Base-by-base conservation (phyloP, 1,140 invertebrate species). In the Ips nitidus region DNA sequence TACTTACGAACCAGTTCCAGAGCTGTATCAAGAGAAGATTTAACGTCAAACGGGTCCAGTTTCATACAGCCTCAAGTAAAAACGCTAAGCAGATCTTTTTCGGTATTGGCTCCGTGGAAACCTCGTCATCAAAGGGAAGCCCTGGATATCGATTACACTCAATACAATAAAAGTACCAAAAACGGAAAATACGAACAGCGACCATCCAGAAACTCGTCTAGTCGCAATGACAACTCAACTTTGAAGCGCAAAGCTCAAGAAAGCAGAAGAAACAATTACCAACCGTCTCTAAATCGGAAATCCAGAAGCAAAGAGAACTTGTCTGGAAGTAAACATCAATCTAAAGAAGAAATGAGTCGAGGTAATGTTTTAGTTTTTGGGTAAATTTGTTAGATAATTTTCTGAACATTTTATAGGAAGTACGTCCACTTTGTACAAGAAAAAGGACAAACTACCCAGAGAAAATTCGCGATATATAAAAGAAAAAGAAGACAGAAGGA, bases 41-140 rank as follows among this genome's bases (percentile, higher is more conserved):
- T 92, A 3, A 84, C 85, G 2, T 86, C 85, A 3, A 85, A 85
- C 78, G 84, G 62, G 36, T 85, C 84, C 2, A 82, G 83, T 72
- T 79, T 82, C 36, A 80, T 81, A 4, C 74, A 75, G 70, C 85
- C 87, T 2, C 90, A 91, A 75, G 88, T 89, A 36, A 85, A 87
- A 66, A 91, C 88, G 22, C 86, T 93, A n/a, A 91, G 91, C 1
- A 86, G 92, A 47, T 93, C 91, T 41, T 91, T 94, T 69, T 93
- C 91, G 2, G 88, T 94, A 52, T 84, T 93, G 69, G 90, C 92
- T 1, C 92, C 92, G 1, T 94, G 92, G 91, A 88, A 88, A 65
- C 92, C 92, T 1, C 85, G 88, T 52, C 86, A 90, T 74, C 86
- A 88, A 73, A 84, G 85, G 71, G 90, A 91, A 75, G 86, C 86